Evolutionary conservation across 1,140 invertebrate species (phyloP).

Genomic region (Drosophila micromelanica): DNA sequence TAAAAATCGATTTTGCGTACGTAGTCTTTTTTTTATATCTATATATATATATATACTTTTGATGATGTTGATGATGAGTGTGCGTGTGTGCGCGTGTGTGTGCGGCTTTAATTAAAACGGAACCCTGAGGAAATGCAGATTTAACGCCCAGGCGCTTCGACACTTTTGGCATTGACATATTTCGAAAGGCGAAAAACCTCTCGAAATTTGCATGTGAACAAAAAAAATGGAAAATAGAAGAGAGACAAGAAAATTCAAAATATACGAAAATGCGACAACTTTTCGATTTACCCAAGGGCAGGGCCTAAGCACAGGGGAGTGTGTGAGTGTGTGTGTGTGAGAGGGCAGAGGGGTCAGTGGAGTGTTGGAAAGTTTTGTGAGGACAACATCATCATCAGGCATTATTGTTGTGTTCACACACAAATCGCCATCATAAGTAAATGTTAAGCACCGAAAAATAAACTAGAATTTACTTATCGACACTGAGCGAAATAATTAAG

Average conservation of each 20-base stretch:
- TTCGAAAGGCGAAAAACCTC: conserved; percentile 43
- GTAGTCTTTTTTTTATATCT: conserved; percentile 10
- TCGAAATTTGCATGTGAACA: conserved; percentile 48
- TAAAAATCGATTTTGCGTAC: conserved; percentile 7
- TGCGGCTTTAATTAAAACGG: conserved; percentile 44
- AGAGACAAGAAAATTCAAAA: background rate
- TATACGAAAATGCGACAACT: conserved; percentile 5
- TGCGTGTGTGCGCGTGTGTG: background rate
- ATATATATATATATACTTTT: conserved; percentile 17
- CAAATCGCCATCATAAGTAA: conserved; percentile 38
- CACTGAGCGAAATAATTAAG: conserved; percentile 16
- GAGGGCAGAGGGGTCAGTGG: background rate
- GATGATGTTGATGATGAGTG: conserved; percentile 11
- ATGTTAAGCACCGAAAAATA: conserved; percentile 21
- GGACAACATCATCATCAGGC: conserved; percentile 28
- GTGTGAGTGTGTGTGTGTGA: too few species aligned
- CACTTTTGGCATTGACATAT: conserved; percentile 55
- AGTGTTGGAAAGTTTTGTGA: background rate
- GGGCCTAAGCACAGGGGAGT: background rate
- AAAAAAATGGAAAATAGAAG: conserved; percentile 4
- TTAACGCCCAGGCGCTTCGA: conserved; percentile 47
- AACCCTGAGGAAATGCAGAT: conserved; percentile 59
- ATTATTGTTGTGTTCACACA: conserved; percentile 13
- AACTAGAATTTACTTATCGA: conserved; percentile 20
- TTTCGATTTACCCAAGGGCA: conserved; percentile 6